These are phyloP conservation scores for Hipposideros armiger DNA, from an alignment of 2,113 vertebrate species.

Conservation along the genomic window DNA sequence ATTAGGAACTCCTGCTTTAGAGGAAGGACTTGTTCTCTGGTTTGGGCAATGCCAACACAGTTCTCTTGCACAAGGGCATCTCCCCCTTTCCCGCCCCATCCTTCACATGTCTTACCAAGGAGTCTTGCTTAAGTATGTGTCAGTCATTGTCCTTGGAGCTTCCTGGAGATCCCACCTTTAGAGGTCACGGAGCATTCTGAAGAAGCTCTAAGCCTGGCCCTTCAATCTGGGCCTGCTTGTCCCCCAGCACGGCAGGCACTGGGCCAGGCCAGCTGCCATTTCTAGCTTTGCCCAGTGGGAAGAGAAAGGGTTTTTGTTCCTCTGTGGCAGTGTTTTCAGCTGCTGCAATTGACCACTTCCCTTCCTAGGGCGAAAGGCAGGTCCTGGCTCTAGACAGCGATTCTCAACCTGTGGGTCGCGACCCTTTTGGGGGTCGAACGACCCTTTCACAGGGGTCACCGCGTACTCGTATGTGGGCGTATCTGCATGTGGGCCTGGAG, in stretches of 20 bases:
- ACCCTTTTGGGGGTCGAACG: too few relatives aligned
- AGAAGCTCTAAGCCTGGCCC: neutral
- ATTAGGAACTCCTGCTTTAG: neutral
- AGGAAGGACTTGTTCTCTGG: neutral
- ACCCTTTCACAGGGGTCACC: too few relatives aligned
- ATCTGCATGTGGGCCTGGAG: too few relatives aligned
- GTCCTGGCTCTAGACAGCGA: neutral
- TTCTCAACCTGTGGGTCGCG: too few relatives aligned
- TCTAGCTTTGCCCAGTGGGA: neutral
- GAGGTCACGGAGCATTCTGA: neutral
- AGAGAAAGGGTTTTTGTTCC: constrained; percentile 9
- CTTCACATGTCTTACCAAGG: neutral
- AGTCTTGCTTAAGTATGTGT: neutral
- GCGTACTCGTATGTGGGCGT: too few relatives aligned
- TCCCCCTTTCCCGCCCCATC: too few relatives aligned
- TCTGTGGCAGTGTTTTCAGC: neutral
- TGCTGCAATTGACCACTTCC: constrained; percentile 7
- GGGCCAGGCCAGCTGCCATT: neutral
- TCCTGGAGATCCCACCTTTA: neutral
- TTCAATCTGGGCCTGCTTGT: neutral
- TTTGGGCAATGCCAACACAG: neutral
- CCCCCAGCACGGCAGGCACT: neutral
- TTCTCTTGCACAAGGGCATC: neutral
- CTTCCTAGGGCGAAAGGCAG: neutral
- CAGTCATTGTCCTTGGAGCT: neutral